Conservation (phyloP, 2,888 invertebrate genomes). For the Sipunculus nudus region DNA sequence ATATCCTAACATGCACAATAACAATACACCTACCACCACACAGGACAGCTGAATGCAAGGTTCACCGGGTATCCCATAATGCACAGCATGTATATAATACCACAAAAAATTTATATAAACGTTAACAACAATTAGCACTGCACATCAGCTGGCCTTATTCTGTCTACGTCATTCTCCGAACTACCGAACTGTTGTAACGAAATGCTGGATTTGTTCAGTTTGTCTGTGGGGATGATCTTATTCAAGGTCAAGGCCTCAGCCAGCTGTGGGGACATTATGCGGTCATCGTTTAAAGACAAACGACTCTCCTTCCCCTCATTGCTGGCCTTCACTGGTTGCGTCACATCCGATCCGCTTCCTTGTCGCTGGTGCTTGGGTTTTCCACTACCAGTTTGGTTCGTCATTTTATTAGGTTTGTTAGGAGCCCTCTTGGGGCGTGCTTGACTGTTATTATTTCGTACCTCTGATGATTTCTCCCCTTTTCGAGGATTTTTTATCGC, state of each 20-base stretch:
- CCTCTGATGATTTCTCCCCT: too few species aligned
- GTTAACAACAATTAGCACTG: slow-evolving; percentile 6
- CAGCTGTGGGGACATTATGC: slow-evolving; percentile 75
- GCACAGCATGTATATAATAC: too few species aligned
- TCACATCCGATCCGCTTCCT: too few species aligned
- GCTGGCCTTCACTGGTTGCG: background rate
- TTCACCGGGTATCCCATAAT: too few species aligned
- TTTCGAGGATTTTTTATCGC: slow-evolving; percentile 1
- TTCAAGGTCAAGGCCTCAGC: background rate
- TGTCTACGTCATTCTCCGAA: background rate
- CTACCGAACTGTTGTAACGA: slow-evolving; percentile 13
- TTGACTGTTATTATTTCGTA: slow-evolving; percentile 4
- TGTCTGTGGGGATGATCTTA: background rate
- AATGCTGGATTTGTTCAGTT: slow-evolving; percentile 5
- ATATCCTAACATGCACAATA: too few species aligned
- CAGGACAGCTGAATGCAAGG: too few species aligned
- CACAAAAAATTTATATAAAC: too few species aligned
- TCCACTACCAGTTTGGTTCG: too few species aligned
- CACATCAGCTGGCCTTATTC: slow-evolving; percentile 2
- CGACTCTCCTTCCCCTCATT: slow-evolving; percentile 65
- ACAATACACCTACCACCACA: too few species aligned
- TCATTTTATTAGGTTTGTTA: too few species aligned
- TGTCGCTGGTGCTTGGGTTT: too few species aligned
- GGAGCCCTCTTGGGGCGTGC: too few species aligned
- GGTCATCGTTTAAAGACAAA: slow-evolving; percentile 86